Conservation (phyloP, 2,888 invertebrate genomes). For the Ellobium chinense region DNA sequence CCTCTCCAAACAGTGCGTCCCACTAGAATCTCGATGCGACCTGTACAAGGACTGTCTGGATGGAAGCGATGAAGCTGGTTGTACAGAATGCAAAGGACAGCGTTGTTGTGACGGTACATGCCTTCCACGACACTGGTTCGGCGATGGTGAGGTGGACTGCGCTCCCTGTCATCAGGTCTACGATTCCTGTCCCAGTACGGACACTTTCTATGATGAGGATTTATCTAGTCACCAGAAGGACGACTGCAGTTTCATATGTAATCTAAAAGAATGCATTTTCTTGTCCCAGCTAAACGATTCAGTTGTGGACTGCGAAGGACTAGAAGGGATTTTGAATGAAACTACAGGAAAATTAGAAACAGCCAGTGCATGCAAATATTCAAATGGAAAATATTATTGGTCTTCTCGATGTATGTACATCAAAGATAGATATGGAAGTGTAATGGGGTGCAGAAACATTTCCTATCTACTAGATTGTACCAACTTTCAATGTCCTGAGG, state of each 20-base stretch:
- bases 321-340: conserved; percentile 28
- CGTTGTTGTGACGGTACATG: conserved; percentile 22
- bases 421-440: neutral
- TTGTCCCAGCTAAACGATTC: neutral
- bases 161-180: neutral
- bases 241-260: conserved; percentile 3
- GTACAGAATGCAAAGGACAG: neutral
- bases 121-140: neutral
- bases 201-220: neutral
- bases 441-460: neutral
- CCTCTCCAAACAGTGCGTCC: neutral
- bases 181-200: no score
- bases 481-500: conserved; percentile 23
- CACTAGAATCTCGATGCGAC: neutral
- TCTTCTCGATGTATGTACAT: neutral
- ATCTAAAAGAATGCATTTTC: neutral
- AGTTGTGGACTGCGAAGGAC: conserved; percentile 2
- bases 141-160: conserved; percentile 24
- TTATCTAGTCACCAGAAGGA: neutral
- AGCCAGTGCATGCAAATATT: no score
- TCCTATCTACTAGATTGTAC: conserved; percentile 8
- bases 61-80: neutral
- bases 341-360: neutral
- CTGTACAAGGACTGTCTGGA: neutral
- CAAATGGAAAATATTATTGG: neutral